phyloP scores from a whole-genome alignment of 2,888 invertebrate species.

The Pyrgus malvae region DNA sequence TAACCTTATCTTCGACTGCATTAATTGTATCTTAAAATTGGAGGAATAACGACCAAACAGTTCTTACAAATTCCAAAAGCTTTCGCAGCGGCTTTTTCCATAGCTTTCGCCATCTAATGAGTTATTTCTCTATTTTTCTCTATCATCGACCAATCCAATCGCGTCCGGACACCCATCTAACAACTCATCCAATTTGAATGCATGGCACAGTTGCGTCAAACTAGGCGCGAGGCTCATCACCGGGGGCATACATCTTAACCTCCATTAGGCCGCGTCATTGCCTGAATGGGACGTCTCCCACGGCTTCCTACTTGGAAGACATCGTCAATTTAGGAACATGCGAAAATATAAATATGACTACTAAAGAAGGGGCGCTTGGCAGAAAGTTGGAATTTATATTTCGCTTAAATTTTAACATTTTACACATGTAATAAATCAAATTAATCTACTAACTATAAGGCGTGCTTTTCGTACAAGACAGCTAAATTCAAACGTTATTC shows the following conservation, averaged over 20 bases:
- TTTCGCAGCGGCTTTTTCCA: no score
- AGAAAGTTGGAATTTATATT: no score
- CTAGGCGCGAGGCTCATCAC: slow-evolving; percentile 64
- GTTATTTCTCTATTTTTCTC: neutral
- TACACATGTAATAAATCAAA: no score
- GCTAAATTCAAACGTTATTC: no score
- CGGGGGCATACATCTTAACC: slow-evolving; percentile 74
- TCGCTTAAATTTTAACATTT: no score
- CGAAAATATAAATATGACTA: slow-evolving; percentile 4
- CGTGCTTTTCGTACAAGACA: no score
- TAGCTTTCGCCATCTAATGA: no score
- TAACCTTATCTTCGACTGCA: no score
- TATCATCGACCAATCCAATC: slow-evolving; percentile 5
- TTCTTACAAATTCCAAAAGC: no score
- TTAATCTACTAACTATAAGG: no score
- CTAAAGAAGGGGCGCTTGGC: neutral
- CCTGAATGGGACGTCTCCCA: slow-evolving; percentile 63
- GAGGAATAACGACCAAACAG: no score
- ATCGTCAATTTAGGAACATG: slow-evolving; percentile 60
- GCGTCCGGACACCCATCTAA: neutral
- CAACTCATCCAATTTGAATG: slow-evolving; percentile 56
- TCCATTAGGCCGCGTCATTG: slow-evolving; percentile 69
- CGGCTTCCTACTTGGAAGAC: slow-evolving; percentile 62
- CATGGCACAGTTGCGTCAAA: slow-evolving; percentile 58
- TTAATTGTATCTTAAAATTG: no score